These are phyloP conservation scores for Phengaris alcon DNA, from an alignment of 2,888 invertebrate genomes.

Conservation along the genomic window DNA sequence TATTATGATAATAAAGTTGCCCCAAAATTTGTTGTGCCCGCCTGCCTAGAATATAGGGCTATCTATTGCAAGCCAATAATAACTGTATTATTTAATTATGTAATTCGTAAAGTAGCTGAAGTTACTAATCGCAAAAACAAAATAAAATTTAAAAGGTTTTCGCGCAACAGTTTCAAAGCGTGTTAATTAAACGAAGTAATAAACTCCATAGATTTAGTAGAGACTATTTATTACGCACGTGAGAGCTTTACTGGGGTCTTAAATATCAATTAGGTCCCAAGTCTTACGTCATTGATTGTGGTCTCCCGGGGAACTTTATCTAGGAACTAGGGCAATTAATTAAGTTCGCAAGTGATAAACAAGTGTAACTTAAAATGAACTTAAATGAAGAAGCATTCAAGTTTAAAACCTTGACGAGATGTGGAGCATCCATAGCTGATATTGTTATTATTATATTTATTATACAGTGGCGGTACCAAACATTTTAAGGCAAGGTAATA, in stretches of 20 bases:
- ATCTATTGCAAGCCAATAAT: too few relatives aligned
- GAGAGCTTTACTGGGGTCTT: constrained; percentile 2
- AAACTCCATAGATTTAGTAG: constrained; percentile 8
- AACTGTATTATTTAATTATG: too few relatives aligned
- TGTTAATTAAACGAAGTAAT: constrained; percentile 4
- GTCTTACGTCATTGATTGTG: constrained; percentile 15
- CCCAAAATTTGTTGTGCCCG: too few relatives aligned
- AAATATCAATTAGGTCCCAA: constrained; percentile 10
- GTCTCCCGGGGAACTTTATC: not conserved
- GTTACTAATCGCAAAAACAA: too few relatives aligned
- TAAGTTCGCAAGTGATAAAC: not conserved
- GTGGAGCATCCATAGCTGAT: too few relatives aligned
- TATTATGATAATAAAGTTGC: too few relatives aligned
- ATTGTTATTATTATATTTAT: too few relatives aligned
- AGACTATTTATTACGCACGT: constrained; percentile 4
- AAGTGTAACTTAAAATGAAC: constrained; percentile 3
- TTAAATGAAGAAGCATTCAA: not conserved
- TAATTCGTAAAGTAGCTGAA: too few relatives aligned
- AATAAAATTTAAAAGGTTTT: not conserved
- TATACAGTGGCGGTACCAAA: too few relatives aligned
- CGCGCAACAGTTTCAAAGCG: not conserved
- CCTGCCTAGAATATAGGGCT: too few relatives aligned
- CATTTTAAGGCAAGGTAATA: too few relatives aligned
- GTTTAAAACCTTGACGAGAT: not conserved
- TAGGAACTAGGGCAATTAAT: constrained; percentile 14